phyloP scores from a whole-genome alignment of 2,888 invertebrate genomes.

The Ischnus inquisitorius region DNA sequence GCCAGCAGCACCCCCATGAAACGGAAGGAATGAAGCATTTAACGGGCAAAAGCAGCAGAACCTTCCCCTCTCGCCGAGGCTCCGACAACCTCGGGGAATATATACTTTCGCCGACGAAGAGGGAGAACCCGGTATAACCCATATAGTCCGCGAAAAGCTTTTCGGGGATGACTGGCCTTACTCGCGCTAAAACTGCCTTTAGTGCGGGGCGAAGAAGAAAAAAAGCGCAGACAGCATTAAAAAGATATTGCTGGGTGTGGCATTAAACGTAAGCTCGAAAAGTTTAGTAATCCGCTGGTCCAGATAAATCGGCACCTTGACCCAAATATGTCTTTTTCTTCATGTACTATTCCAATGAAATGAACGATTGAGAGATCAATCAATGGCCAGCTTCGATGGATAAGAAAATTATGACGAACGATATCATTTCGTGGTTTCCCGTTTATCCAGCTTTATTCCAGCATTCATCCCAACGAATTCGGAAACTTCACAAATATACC shows the following conservation, averaged over 20 bases:
- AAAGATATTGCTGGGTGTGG: slow-evolving; percentile 62
- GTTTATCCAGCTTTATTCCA: neutral
- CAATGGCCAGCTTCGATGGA: neutral
- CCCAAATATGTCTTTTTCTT: slow-evolving; percentile 30
- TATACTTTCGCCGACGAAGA: slow-evolving; percentile 42
- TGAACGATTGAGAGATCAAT: neutral
- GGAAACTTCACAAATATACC: neutral
- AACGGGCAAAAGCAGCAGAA: slow-evolving; percentile 63
- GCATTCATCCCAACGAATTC: neutral
- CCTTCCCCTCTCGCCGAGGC: neutral
- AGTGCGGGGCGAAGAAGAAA: slow-evolving; percentile 26
- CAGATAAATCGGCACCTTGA: slow-evolving; percentile 34
- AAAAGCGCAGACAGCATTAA: slow-evolving; percentile 54
- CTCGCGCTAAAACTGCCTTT: slow-evolving; percentile 14
- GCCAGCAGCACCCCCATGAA: slow-evolving; percentile 21
- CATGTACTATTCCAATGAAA: neutral
- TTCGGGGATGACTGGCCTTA: slow-evolving; percentile 21
- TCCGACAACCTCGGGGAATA: slow-evolving; percentile 35
- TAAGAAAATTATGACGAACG: neutral
- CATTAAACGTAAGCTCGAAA: slow-evolving; percentile 55
- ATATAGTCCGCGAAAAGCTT: slow-evolving; percentile 23
- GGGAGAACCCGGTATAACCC: slow-evolving; percentile 8
- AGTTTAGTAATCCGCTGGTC: slow-evolving; percentile 46
- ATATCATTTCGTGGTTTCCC: too few species aligned
- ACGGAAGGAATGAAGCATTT: slow-evolving; percentile 67